phyloP scores from a whole-genome alignment of 92 coral and sea anemone species.

The Umimayanthus kanabou region DNA sequence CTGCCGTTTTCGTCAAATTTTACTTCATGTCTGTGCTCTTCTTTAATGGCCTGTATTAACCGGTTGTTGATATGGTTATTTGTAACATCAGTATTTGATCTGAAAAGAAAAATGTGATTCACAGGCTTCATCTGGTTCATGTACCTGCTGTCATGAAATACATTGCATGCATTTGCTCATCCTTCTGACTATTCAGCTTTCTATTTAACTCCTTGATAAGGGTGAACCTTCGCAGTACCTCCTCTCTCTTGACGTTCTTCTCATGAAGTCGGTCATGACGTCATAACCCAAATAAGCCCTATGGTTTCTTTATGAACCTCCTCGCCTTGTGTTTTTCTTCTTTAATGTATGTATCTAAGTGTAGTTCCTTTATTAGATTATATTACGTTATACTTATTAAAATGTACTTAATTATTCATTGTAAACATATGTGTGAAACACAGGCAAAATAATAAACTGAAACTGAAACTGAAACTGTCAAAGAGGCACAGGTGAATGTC shows the following conservation, averaged over 20 bases:
- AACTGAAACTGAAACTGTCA: too few species aligned
- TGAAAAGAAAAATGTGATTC: slow-evolving; percentile 52
- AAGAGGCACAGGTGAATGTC: slow-evolving; percentile 53
- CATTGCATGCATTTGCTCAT: slow-evolving; percentile 59
- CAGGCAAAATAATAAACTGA: too few species aligned
- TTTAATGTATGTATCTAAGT: too few species aligned
- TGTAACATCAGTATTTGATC: slow-evolving; percentile 54
- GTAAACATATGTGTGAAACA: too few species aligned
- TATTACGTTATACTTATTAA: too few species aligned
- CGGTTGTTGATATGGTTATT: slow-evolving; percentile 40
- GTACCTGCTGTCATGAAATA: slow-evolving; percentile 47
- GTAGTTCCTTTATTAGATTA: too few species aligned
- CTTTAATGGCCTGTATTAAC: not conserved
- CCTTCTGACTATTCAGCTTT: slow-evolving; percentile 53
- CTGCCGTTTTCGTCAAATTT: slow-evolving; percentile 24
- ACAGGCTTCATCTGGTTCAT: slow-evolving; percentile 59
- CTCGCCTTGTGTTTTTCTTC: too few species aligned
- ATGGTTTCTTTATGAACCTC: too few species aligned
- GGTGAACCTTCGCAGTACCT: slow-evolving; percentile 49
- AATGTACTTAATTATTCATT: too few species aligned
- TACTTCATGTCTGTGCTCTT: slow-evolving; percentile 5
- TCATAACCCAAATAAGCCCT: too few species aligned
- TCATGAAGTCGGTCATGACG: slow-evolving; percentile 64
- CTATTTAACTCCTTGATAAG: slow-evolving; percentile 51
- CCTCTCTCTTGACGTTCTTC: slow-evolving; percentile 56